phyloP scores from a whole-genome alignment of 2,888 invertebrate genomes.

The Muschampia plurimacula region DNA sequence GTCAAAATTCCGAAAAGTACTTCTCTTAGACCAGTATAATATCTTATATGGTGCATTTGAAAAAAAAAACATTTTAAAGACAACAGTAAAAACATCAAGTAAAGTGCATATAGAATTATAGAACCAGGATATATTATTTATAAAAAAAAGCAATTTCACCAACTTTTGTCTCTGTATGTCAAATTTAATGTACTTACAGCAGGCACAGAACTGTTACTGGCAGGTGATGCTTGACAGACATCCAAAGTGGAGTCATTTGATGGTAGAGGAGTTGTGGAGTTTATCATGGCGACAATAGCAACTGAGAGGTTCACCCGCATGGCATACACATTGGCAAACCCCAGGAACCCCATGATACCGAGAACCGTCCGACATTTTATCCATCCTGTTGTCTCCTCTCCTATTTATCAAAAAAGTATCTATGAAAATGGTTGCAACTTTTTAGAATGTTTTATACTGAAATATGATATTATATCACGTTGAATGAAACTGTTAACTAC shows the following conservation, averaged over 20 bases:
- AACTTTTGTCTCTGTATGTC: background rate
- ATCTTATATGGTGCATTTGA: too few species aligned
- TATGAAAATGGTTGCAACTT: background rate
- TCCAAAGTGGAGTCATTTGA: conserved; percentile 86
- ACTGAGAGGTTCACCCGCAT: conserved; percentile 97
- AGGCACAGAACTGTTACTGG: conserved; percentile 73
- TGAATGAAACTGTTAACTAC: too few species aligned
- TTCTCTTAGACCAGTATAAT: too few species aligned
- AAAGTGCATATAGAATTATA: too few species aligned
- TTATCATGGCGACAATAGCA: conserved; percentile 98
- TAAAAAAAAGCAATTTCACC: background rate
- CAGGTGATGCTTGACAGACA: conserved; percentile 83
- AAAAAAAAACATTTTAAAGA: too few species aligned
- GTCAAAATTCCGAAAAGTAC: too few species aligned
- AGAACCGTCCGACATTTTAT: conserved; percentile 91
- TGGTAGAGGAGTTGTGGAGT: conserved; percentile 87
- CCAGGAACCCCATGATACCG: conserved; percentile 94
- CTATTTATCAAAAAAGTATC: conserved; percentile 50
- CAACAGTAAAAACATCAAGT: too few species aligned
- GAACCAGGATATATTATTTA: too few species aligned
- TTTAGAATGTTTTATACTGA: background rate
- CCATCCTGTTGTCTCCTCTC: conserved; percentile 88
- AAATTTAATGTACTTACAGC: conserved; percentile 61
- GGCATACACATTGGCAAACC: conserved; percentile 95
- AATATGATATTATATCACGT: too few species aligned